A percentile compares a stretch with the other conserved stretches of the same genome.
These are phyloP conservation scores for Morus bassanus DNA, from an alignment of 2,797 vertebrate genomes.

Conservation along the genomic window DNA sequence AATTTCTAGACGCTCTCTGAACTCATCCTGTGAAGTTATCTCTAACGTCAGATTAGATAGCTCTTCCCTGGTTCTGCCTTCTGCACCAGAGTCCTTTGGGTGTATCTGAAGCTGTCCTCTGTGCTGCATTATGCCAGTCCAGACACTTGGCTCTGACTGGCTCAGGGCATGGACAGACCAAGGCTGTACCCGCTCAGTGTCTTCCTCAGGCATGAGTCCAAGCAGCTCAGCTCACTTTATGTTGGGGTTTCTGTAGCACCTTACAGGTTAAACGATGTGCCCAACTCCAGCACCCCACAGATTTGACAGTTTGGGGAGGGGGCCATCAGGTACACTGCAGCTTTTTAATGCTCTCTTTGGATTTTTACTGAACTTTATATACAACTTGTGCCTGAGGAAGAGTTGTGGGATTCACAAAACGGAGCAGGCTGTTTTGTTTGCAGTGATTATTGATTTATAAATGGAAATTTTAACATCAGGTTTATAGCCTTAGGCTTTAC, in stretches of 20 bases:
- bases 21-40: neutral
- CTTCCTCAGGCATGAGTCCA: fast-evolving
- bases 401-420: neutral
- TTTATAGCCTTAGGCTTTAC: neutral
- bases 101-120: neutral
- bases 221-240: neutral
- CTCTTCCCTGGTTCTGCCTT: neutral
- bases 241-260: neutral
- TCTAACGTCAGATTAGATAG: neutral
- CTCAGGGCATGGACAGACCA: neutral
- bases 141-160: neutral
- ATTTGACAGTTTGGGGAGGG: neutral
- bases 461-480: neutral
- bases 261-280: neutral
- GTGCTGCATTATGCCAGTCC: neutral
- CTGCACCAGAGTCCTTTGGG: neutral
- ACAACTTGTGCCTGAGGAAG: neutral
- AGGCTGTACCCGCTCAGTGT: neutral
- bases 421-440: neutral
- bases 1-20: neutral
- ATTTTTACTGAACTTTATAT: neutral
- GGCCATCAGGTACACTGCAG: neutral
- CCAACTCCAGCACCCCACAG: neutral
- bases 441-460: constrained; percentile 15
- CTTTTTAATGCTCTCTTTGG: fast-evolving